Conservation (phyloP, 2,888 invertebrate species). For the Coenonympha glycerion region DNA sequence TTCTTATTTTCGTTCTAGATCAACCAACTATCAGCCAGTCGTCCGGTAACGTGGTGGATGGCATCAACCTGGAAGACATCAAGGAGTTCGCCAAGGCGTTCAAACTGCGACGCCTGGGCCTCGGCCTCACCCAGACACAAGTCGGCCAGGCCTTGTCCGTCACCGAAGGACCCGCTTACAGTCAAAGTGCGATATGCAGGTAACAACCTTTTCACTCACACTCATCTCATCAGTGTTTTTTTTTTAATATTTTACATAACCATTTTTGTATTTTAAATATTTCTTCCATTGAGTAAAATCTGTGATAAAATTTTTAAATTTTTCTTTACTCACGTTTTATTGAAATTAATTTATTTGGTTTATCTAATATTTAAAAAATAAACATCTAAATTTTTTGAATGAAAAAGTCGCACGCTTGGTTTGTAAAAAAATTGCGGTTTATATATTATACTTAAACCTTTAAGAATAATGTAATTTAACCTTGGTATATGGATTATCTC, state of each 20-base stretch:
- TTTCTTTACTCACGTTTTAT: no score
- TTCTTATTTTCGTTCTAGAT: slow-evolving; percentile 75
- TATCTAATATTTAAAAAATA: no score
- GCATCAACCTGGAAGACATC: slow-evolving; percentile 97
- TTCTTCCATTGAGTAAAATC: no score
- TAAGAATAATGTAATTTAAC: no score
- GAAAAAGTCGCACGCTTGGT: slow-evolving; percentile 67
- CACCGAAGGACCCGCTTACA: slow-evolving; percentile 98
- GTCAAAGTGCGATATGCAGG: slow-evolving; percentile 99
- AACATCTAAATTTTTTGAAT: slow-evolving; percentile 22
- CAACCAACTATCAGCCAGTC: slow-evolving; percentile 96
- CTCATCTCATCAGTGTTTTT: not conserved
- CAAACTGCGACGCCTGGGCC: slow-evolving; percentile 92
- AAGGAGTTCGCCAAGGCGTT: slow-evolving; percentile 99
- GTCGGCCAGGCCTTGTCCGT: slow-evolving; percentile 97
- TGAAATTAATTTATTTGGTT: not conserved
- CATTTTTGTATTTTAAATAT: no score
- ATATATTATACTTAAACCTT: no score
- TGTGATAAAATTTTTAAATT: no score
- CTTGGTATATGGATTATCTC: no score
- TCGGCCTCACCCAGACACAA: slow-evolving; percentile 97
- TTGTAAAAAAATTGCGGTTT: not conserved
- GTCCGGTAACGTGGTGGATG: slow-evolving; percentile 95
- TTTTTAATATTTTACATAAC: slow-evolving; percentile 9
- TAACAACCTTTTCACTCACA: slow-evolving; percentile 49